Conservation (phyloP, 2,797 vertebrate species). For the Nasua narica region DNA sequence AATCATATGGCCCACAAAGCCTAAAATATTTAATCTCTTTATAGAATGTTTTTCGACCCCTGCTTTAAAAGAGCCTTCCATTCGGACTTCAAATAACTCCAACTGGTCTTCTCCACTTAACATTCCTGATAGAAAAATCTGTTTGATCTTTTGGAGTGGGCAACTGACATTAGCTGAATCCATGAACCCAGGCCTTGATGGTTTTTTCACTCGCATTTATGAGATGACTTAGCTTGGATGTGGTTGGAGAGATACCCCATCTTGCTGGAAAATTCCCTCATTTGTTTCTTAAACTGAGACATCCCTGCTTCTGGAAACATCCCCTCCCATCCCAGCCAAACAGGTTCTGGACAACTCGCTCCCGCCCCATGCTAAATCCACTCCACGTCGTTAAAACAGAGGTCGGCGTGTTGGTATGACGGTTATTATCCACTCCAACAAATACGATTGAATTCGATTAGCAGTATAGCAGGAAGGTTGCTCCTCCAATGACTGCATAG, state of each 20-base stretch:
- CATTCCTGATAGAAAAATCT: background rate
- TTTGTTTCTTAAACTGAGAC: background rate
- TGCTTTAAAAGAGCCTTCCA: background rate
- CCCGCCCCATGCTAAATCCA: background rate
- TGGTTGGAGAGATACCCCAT: background rate
- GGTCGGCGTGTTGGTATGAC: background rate
- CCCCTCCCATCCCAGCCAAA: background rate
- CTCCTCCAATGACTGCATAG: conserved; percentile 15
- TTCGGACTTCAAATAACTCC: background rate
- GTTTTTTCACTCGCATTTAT: background rate
- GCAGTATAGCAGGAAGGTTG: conserved; percentile 25
- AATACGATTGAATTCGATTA: conserved; percentile 51
- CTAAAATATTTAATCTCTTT: background rate
- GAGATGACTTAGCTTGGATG: background rate
- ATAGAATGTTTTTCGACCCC: background rate
- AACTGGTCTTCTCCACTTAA: background rate
- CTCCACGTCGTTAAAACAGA: background rate
- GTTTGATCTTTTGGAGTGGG: background rate
- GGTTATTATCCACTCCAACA: conserved; percentile 16
- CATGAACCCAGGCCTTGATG: background rate
- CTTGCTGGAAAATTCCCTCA: background rate
- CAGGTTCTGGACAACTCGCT: conserved; percentile 2
- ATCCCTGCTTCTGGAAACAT: background rate
- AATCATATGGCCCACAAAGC: background rate
- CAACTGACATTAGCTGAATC: background rate